Evolutionary conservation across 1,140 invertebrate genomes (phyloP).

Genomic region (Semibalanus balanoides): DNA sequence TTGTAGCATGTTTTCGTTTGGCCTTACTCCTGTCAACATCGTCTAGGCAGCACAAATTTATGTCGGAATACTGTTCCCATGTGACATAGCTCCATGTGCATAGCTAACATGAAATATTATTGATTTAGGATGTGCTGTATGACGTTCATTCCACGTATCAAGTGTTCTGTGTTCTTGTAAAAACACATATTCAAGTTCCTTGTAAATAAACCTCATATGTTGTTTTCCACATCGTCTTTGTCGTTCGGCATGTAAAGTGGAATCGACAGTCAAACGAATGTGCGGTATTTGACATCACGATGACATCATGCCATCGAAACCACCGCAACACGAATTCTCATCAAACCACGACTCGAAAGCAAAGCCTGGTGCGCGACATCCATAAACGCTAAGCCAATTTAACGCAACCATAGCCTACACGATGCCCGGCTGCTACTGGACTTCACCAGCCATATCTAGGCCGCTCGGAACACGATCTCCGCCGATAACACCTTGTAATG

Average conservation of each 20-base stretch:
- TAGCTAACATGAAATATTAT: not conserved
- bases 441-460: too few species aligned
- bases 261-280: too few species aligned
- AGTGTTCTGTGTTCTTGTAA: not conserved
- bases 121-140: not conserved
- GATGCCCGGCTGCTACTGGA: too few species aligned
- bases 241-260: too few species aligned
- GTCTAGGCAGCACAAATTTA: not conserved
- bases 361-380: too few species aligned
- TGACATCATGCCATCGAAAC: too few species aligned
- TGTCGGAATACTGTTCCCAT: not conserved
- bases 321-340: too few species aligned
- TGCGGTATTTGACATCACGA: too few species aligned
- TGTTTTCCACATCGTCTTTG: not conserved
- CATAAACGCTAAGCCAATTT: too few species aligned
- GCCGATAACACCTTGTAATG: not conserved
- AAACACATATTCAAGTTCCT: constrained; percentile 1
- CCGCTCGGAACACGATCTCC: too few species aligned
- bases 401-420: too few species aligned
- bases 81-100: not conserved
- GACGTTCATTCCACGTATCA: not conserved
- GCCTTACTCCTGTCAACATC: not conserved
- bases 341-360: too few species aligned
- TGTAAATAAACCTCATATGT: not conserved
- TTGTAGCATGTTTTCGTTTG: not conserved